Conservation (phyloP, 1,140 invertebrate species). For the Eupristina koningsbergeri region DNA sequence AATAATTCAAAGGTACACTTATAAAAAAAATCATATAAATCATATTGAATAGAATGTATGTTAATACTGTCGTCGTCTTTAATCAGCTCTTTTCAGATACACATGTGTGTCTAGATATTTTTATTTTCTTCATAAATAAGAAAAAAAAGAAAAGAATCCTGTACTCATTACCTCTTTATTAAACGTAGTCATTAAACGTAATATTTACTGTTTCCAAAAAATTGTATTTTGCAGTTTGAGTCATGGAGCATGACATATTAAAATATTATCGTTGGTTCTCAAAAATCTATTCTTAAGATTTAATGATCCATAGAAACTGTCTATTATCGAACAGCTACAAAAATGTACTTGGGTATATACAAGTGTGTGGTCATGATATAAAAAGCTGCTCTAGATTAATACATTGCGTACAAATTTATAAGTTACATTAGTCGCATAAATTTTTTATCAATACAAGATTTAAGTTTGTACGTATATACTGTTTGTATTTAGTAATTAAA, state of each 20-base stretch:
- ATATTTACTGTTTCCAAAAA: constrained; percentile 13
- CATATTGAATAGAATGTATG: background rate
- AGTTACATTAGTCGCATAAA: no score
- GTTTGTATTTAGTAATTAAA: no score
- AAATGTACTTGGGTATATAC: no score
- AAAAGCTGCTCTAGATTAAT: background rate
- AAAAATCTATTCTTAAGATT: background rate
- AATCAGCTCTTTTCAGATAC: background rate
- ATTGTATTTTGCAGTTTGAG: background rate
- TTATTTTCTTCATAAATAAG: background rate
- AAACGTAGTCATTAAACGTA: background rate
- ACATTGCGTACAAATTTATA: no score
- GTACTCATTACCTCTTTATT: background rate
- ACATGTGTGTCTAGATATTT: background rate
- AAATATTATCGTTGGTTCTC: background rate
- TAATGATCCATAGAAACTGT: background rate
- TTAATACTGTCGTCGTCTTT: constrained; percentile 3
- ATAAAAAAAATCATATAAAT: constrained; percentile 9
- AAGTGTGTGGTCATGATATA: no score
- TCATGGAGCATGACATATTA: background rate
- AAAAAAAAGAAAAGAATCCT: background rate
- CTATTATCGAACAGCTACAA: background rate
- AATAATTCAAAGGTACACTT: constrained; percentile 4
- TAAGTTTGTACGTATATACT: no score
- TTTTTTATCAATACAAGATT: no score